Conservation (phyloP, 2,113 vertebrate species). For the Terrapene triunguis region DNA sequence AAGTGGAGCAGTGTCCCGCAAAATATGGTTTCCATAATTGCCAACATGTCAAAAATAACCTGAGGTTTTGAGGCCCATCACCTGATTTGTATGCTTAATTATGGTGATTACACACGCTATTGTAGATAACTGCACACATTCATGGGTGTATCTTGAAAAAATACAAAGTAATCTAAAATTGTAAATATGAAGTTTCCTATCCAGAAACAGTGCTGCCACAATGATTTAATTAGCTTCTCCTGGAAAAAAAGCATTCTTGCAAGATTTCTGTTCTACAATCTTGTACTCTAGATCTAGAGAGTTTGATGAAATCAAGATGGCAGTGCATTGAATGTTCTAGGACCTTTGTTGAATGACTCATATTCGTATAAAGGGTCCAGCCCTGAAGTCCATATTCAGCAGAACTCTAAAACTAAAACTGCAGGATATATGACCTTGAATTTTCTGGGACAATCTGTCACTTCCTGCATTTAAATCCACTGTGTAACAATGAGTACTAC, state of each 20-base stretch:
- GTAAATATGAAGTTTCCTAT: not conserved
- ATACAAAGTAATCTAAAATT: not conserved
- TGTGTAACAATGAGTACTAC: not conserved
- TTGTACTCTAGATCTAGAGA: not conserved
- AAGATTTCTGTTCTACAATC: not conserved
- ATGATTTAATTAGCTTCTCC: not conserved
- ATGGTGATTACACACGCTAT: not conserved
- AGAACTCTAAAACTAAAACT: not conserved
- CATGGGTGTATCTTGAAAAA: not conserved
- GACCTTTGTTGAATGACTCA: not conserved
- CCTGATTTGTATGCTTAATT: not conserved
- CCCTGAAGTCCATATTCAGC: not conserved
- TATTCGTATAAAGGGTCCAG: not conserved
- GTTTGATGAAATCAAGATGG: not conserved
- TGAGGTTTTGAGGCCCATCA: not conserved
- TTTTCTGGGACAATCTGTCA: not conserved
- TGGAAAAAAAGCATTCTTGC: not conserved
- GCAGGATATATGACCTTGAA: not conserved
- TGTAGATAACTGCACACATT: not conserved
- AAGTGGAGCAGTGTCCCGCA: not conserved
- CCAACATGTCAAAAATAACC: not conserved
- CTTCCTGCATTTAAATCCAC: not conserved
- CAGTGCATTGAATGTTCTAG: not conserved
- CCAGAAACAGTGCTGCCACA: not conserved
- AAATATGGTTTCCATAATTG: not conserved